Evolutionary conservation across 2,888 invertebrate genomes (phyloP).

Genomic region (Bhutanitis thaidina): DNA sequence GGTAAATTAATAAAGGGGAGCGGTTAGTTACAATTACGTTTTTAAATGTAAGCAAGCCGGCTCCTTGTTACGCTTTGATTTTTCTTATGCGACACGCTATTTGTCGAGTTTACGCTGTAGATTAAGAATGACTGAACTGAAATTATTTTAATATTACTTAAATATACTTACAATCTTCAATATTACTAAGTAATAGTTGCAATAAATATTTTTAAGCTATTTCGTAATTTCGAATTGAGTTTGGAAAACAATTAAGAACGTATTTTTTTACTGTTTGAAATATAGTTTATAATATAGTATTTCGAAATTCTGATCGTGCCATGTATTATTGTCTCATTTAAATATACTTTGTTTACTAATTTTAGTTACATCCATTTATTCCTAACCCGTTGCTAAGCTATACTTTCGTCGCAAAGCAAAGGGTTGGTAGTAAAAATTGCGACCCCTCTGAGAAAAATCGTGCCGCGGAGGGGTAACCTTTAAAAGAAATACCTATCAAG

Average conservation of each 20-base stretch:
- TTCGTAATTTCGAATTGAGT: too few relatives aligned
- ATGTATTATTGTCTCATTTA: too few relatives aligned
- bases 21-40: slow-evolving; percentile 79
- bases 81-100: slow-evolving; percentile 74
- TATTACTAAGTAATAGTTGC: too few relatives aligned
- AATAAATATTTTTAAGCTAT: too few relatives aligned
- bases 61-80: slow-evolving; percentile 70
- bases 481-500: slow-evolving; percentile 51
- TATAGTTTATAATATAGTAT: too few relatives aligned
- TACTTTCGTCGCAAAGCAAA: slow-evolving; percentile 65
- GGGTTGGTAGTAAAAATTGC: slow-evolving; percentile 69
- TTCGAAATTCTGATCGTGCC: too few relatives aligned
- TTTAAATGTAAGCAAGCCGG: slow-evolving; percentile 76
- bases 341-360: slow-evolving; percentile 13
- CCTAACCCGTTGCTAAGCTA: slow-evolving; percentile 53
- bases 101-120: slow-evolving; percentile 44
- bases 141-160: not conserved
- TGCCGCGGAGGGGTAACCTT: slow-evolving; percentile 45
- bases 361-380: slow-evolving; percentile 39
- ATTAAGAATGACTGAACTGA: slow-evolving; percentile 33
- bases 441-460: slow-evolving; percentile 65
- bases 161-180: not conserved
- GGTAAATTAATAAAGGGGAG: slow-evolving; percentile 76
- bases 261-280: too few relatives aligned
- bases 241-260: too few relatives aligned